These are phyloP conservation scores for Sphenopsis melanotis DNA, from an alignment of 2,797 vertebrate genomes.

Conservation along the genomic window DNA sequence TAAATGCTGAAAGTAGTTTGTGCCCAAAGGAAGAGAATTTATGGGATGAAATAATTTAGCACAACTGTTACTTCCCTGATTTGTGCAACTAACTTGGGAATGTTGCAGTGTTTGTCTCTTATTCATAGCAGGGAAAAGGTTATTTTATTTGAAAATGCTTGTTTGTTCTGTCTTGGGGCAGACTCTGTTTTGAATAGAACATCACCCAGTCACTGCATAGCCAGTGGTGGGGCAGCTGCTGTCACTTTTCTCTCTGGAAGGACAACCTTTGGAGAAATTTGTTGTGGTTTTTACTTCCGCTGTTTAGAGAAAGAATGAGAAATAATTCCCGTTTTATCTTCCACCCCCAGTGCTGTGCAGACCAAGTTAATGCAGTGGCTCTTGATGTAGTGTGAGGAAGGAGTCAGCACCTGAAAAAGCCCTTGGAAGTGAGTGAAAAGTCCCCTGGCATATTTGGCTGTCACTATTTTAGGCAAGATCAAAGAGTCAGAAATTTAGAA, in stretches of 20 bases:
- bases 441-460: not conserved
- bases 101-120: not conserved
- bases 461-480: not conserved
- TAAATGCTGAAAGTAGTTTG: not conserved
- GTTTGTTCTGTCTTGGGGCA: not conserved
- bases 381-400: not conserved
- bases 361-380: not conserved
- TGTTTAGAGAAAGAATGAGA: not conserved
- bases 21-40: not conserved
- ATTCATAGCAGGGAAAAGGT: not conserved
- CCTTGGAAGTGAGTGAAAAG: not conserved
- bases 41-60: not conserved
- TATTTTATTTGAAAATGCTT: not conserved
- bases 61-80: not conserved
- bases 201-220: not conserved
- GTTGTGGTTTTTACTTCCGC: fast-evolving
- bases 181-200: not conserved
- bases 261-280: not conserved
- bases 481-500: not conserved
- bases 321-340: not conserved
- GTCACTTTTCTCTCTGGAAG: not conserved
- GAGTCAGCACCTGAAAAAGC: not conserved
- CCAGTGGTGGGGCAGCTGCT: not conserved
- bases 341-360: not conserved
- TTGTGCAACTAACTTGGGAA: not conserved